A percentile compares a stretch with the other conserved stretches of the same genome.
phyloP scores from a whole-genome alignment of 2,888 invertebrate genomes.

The Leptopilina drosophilae region DNA sequence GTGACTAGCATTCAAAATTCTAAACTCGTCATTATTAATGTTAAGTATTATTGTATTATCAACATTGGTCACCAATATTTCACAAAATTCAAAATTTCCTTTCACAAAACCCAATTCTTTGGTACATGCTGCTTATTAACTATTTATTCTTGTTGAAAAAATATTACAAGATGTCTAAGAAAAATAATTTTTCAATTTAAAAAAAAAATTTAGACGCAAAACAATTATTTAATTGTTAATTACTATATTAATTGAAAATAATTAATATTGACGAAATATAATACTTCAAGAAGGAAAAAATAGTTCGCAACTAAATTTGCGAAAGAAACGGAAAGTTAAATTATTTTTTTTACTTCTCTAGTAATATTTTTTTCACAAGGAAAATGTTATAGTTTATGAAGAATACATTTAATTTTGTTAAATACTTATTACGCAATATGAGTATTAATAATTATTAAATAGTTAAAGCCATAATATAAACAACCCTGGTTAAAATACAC shows the following conservation, averaged over 20 bases:
- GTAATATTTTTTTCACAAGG: too few species aligned
- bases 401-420: constrained; percentile 2
- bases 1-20: constrained; percentile 43
- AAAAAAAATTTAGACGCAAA: too few species aligned
- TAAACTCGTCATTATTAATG: constrained; percentile 38
- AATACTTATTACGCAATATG: constrained; percentile 8
- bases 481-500: constrained; percentile 2
- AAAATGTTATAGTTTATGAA: background rate
- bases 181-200: too few species aligned
- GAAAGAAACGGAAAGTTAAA: too few species aligned
- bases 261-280: too few species aligned
- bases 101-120: constrained; percentile 35
- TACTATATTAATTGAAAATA: too few species aligned
- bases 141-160: background rate
- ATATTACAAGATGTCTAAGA: too few species aligned
- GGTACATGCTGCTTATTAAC: background rate
- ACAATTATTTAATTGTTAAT: too few species aligned
- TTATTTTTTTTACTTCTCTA: too few species aligned
- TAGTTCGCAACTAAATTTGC: too few species aligned
- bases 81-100: constrained; percentile 40
- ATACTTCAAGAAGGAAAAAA: too few species aligned
- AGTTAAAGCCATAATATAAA: constrained; percentile 15
- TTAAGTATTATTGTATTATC: constrained; percentile 57
- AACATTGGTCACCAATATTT: constrained; percentile 58
- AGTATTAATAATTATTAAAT: constrained; percentile 9